Base-by-base conservation (phyloP, 1,140 invertebrate genomes). In the Cydia strobilella region DNA sequence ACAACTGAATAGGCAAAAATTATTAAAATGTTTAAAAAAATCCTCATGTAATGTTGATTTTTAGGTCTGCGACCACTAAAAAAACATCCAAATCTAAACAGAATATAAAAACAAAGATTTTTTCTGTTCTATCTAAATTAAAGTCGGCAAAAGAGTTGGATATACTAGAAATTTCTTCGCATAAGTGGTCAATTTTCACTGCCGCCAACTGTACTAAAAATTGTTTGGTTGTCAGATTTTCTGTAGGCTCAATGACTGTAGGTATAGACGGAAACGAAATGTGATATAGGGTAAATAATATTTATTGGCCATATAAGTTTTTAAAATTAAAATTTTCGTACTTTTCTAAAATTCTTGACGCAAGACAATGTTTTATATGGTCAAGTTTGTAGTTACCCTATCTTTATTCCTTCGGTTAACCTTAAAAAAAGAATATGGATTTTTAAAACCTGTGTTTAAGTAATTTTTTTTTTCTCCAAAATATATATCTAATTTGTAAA, bases 211-310 rank as follows among this genome's bases (percentile, higher is more conserved):
- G 35, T 39, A 9, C 35, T 39, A 39, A 9, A 39, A 39, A 39
- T 39, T 39, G 7, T 39, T 35, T 7, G 9, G 31, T 35, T 66
- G 23, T 31, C 63, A 31, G 13, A 18, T 31, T 66, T 31, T 35
- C 63, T 63, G 9, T 31, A 66, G 27, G 63, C 63, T n/a, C 27
- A 9, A 23, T 18, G 63, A 31, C 63, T 66, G 59, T 63, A 66
- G 27, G 63, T 66, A 66, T 54, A 66, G 27, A 66, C 25, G n/a
- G 63, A 31, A 66, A 35, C 63, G 63, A 66, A 66, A 35, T 66
- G 63, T 66, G 63, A 66, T 66, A 66, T 66, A 66, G 63, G 63
- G 63, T 66, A 66, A 35, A 31, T 27, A 7, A 31, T 35, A 66
- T 27, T 66, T 31, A 66, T 66, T 66, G 63, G 63, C 63, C 63